Conservation (phyloP, 2,797 vertebrate species). For the Epinephelus malabaricus region DNA sequence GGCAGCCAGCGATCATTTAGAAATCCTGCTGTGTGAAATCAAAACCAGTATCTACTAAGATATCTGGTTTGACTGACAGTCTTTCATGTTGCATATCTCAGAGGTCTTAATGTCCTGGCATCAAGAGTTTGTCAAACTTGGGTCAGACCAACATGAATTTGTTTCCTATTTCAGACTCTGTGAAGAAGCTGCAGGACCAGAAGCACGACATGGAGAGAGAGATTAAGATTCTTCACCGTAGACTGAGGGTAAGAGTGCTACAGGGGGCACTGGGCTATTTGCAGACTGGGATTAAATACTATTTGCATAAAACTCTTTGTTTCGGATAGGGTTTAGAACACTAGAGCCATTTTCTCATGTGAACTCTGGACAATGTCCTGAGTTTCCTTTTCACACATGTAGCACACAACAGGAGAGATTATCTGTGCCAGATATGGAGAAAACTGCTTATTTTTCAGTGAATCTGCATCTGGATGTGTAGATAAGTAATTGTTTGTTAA, state of each 20-base stretch:
- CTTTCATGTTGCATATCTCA: background rate
- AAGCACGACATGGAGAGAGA: slow-evolving; percentile 98
- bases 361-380: too few relatives aligned
- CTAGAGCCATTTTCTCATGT: too few relatives aligned
- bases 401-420: too few relatives aligned
- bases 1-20: background rate
- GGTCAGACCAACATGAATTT: slow-evolving; percentile 8
- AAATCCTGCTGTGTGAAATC: background rate
- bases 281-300: background rate
- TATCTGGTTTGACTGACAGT: background rate
- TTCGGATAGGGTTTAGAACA: too few relatives aligned
- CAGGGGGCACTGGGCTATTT: too few relatives aligned
- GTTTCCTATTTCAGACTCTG: slow-evolving; percentile 86
- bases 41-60: background rate
- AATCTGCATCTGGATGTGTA: background rate
- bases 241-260: slow-evolving; percentile 89
- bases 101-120: background rate
- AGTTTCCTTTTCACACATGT: too few relatives aligned
- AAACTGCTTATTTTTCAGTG: background rate
- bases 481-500: background rate
- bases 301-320: too few relatives aligned
- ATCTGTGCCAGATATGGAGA: too few relatives aligned
- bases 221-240: slow-evolving; percentile 95
- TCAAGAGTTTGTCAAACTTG: background rate
- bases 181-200: slow-evolving; percentile 97